phyloP scores from a whole-genome alignment of 2,888 invertebrate genomes.

The Melanostoma scalare region DNA sequence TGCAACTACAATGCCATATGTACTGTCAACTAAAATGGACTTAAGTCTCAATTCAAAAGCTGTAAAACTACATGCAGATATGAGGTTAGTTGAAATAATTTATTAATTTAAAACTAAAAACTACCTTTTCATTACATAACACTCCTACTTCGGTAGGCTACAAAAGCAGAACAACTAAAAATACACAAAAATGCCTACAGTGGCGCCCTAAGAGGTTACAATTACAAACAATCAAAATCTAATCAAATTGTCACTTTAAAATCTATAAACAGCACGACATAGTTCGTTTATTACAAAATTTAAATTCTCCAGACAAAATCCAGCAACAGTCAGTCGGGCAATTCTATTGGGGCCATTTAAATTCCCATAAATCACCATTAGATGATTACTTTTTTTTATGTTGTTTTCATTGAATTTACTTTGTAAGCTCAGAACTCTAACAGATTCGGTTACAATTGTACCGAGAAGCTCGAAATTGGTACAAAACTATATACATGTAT shows the following conservation, averaged over 20 bases:
- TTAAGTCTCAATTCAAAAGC: too few relatives aligned
- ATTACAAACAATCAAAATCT: conserved; percentile 64
- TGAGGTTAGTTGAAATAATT: too few relatives aligned
- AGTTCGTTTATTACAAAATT: conserved; percentile 51
- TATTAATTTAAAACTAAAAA: too few relatives aligned
- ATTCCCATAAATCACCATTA: conserved; percentile 70
- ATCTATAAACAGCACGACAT: conserved; percentile 38
- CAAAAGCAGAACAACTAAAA: too few relatives aligned
- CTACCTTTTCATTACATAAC: too few relatives aligned
- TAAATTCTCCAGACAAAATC: conserved; percentile 42
- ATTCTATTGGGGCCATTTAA: conserved; percentile 61
- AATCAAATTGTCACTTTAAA: conserved; percentile 67
- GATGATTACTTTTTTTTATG: conserved; percentile 22
- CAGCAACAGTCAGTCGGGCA: conserved; percentile 5
- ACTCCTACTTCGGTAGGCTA: too few relatives aligned
- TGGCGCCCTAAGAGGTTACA: conserved; percentile 59
- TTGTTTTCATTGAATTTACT: not conserved
- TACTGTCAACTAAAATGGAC: too few relatives aligned
- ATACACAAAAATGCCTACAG: conserved; percentile 27
- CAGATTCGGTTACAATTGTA: conserved; percentile 54
- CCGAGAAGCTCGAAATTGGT: conserved; percentile 34
- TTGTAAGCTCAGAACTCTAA: conserved; percentile 30
- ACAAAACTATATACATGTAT: conserved; percentile 14
- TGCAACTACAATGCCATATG: too few relatives aligned
- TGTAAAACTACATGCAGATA: too few relatives aligned